These are phyloP conservation scores for Leptothorax acervorum DNA, from an alignment of 2,888 invertebrate genomes.

Conservation along the genomic window DNA sequence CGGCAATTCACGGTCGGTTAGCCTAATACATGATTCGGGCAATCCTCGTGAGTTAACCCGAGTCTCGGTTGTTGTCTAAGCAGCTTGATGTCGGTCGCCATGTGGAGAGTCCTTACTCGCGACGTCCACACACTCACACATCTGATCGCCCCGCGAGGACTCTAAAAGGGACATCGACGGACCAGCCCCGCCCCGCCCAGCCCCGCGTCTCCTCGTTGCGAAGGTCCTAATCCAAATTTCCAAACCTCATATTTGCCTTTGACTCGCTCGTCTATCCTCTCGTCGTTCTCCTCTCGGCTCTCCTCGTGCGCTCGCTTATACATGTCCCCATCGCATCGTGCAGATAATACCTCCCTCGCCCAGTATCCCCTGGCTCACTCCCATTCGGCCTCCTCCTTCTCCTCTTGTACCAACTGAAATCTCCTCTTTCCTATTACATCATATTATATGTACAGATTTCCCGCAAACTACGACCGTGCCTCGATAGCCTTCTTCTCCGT, in stretches of 20 bases:
- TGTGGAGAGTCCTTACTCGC: constrained; percentile 51
- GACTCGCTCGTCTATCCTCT: constrained; percentile 63
- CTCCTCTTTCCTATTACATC: constrained; percentile 64
- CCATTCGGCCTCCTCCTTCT: constrained; percentile 5
- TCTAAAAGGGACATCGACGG: constrained; percentile 60
- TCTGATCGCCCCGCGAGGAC: constrained; percentile 18
- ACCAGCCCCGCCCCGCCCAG: not conserved
- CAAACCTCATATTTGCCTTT: constrained; percentile 79
- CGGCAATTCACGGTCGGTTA: not conserved
- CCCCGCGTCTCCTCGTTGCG: not conserved
- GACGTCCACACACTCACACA: constrained; percentile 47
- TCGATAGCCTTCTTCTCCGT: constrained; percentile 45
- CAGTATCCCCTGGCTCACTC: constrained; percentile 17
- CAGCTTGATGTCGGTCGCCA: constrained; percentile 73
- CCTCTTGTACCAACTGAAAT: constrained; percentile 39
- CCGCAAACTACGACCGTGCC: constrained; percentile 62
- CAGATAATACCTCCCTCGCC: constrained; percentile 58
- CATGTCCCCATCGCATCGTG: constrained; percentile 14
- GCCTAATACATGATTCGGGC: constrained; percentile 2
- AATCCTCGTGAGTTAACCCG: constrained; percentile 29
- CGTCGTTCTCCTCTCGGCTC: constrained; percentile 14
- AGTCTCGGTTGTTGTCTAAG: constrained; percentile 70
- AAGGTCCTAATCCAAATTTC: constrained; percentile 79
- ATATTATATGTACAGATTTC: constrained; percentile 68
- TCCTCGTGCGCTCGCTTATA: constrained; percentile 2